Conservation (phyloP, 2,113 vertebrate genomes). For the Podarcis muralis region DNA sequence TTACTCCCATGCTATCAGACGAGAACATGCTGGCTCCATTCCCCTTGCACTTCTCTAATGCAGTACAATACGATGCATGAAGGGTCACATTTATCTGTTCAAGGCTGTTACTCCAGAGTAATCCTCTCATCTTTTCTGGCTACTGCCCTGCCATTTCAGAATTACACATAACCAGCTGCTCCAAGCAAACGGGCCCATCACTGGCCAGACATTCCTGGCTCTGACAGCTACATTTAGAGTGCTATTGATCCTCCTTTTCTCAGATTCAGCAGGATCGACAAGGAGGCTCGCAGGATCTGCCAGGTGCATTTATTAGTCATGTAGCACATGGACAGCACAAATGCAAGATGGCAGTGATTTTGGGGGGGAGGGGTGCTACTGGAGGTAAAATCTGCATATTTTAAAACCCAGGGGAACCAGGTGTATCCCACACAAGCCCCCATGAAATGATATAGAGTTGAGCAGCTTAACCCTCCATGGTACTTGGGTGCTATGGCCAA, state of each 20-base stretch:
- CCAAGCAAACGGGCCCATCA: not conserved
- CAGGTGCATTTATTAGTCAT: not conserved
- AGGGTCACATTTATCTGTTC: not conserved
- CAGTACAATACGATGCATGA: not conserved
- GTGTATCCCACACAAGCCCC: not conserved
- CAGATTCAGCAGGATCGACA: not conserved
- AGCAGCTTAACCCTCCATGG: not conserved
- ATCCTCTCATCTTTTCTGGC: not conserved
- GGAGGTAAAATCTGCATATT: not conserved
- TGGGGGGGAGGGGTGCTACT: not conserved
- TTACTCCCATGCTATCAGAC: not conserved
- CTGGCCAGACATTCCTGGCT: not conserved
- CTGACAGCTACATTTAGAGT: not conserved
- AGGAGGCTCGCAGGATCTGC: not conserved
- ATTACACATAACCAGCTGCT: not conserved
- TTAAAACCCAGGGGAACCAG: not conserved
- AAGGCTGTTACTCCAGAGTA: not conserved
- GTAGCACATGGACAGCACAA: not conserved
- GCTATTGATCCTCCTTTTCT: not conserved
- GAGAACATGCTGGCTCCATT: not conserved
- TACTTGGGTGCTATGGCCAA: not conserved
- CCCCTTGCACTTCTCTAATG: not conserved
- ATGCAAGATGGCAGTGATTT: accelerated
- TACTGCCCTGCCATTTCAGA: not conserved
- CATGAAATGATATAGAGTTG: not conserved